Conservation (phyloP, 2,888 invertebrate genomes). For the Drosophila cracens region DNA sequence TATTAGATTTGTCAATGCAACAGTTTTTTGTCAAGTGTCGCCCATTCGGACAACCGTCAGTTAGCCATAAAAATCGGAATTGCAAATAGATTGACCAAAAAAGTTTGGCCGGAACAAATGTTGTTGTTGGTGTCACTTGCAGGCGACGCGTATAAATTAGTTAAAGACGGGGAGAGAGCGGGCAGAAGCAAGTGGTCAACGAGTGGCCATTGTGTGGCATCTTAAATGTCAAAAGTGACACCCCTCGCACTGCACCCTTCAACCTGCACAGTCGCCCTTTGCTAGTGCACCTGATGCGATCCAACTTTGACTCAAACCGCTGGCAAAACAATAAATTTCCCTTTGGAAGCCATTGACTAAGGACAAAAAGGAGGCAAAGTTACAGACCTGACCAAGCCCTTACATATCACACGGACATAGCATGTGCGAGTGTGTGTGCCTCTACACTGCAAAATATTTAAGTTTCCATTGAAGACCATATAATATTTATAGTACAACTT, state of each 20-base stretch:
- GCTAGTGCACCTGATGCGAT: constrained; percentile 70
- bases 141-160: constrained; percentile 82
- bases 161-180: constrained; percentile 42
- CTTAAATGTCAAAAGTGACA: constrained; percentile 80
- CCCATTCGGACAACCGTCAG: constrained; percentile 21
- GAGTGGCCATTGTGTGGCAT: constrained; percentile 74
- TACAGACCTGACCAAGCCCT: constrained; percentile 28
- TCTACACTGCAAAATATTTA: not conserved
- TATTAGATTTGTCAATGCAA: constrained; percentile 79
- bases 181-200: constrained; percentile 21
- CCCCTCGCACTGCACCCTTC: constrained; percentile 48
- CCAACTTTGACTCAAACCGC: constrained; percentile 71
- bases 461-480: not conserved
- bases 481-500: not conserved
- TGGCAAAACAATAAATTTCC: constrained; percentile 80
- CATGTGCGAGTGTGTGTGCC: constrained; percentile 2
- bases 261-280: constrained; percentile 31
- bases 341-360: constrained; percentile 51
- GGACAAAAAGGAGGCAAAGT: constrained; percentile 47
- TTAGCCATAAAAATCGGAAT: constrained; percentile 67
- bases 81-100: constrained; percentile 66
- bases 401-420: constrained; percentile 31
- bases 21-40: constrained; percentile 45
- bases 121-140: constrained; percentile 72
- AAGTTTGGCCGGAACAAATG: constrained; percentile 65